These are phyloP conservation scores for Cyclargus thomasi DNA, from an alignment of 1,140 invertebrate species.

Conservation along the genomic window DNA sequence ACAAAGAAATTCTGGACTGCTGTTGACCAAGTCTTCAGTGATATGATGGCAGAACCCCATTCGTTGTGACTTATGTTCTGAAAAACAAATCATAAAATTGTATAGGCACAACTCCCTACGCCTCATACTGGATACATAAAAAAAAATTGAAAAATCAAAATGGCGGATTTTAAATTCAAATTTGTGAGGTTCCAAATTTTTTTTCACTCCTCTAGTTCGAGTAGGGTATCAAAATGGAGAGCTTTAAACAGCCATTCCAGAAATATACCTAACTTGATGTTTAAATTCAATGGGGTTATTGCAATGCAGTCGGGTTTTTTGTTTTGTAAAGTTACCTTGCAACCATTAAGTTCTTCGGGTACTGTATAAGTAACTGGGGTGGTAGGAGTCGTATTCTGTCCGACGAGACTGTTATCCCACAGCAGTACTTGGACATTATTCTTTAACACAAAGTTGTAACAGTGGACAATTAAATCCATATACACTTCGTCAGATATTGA, in stretches of 20 bases:
- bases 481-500: neutral
- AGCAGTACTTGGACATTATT: neutral
- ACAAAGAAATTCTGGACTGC: neutral
- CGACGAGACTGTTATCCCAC: slow-evolving; percentile 11
- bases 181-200: no score
- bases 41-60: neutral
- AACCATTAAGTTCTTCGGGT: neutral
- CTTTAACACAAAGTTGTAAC: neutral
- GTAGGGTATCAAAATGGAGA: no score
- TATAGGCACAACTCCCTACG: no score
- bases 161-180: no score
- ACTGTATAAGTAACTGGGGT: neutral
- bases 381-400: neutral
- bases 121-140: no score
- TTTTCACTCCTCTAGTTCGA: no score
- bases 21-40: neutral
- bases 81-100: neutral
- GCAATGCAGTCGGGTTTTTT: no score
- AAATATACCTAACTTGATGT: neutral
- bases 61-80: neutral
- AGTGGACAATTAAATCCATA: neutral
- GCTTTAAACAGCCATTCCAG: no score
- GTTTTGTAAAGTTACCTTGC: neutral
- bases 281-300: neutral
- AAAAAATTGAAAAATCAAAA: no score